These are phyloP conservation scores for Acropora tenuis DNA, from an alignment of 64 coral and sea anemone species.

Conservation along the genomic window DNA sequence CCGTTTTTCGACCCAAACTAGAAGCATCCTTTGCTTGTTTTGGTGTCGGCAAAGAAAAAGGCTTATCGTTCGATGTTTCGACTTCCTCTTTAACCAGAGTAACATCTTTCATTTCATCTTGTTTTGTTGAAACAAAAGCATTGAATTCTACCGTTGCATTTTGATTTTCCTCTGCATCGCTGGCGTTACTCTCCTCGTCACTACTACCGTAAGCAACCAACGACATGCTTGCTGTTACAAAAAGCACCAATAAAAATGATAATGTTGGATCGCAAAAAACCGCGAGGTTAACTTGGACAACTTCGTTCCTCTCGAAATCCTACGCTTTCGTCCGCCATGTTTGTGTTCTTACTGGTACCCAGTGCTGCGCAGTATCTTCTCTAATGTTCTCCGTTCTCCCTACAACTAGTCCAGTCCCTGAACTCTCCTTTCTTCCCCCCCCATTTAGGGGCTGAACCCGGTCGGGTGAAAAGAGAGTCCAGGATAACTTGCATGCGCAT, in stretches of 20 bases:
- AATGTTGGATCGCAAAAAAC: too few species aligned
- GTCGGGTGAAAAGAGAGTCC: too few species aligned
- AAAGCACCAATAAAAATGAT: too few species aligned
- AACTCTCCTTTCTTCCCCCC: too few species aligned
- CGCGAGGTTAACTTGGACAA: too few species aligned
- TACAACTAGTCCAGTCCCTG: too few species aligned
- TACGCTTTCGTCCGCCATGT: background rate
- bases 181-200: constrained; percentile 48
- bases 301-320: too few species aligned
- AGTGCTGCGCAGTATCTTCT: background rate
- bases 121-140: background rate
- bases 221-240: constrained; percentile 38
- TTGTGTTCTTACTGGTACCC: constrained; percentile 8
- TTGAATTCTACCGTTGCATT: background rate
- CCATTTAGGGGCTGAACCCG: too few species aligned
- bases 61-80: background rate
- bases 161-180: constrained; percentile 44
- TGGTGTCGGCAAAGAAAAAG: background rate
- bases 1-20: background rate
- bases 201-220: constrained; percentile 77
- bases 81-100: background rate
- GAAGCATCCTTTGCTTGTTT: background rate
- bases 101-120: background rate
- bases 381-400: too few species aligned
- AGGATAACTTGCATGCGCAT: too few species aligned